Conservation (phyloP, 1,140 invertebrate genomes). For the Sitobion miscanthi region DNA sequence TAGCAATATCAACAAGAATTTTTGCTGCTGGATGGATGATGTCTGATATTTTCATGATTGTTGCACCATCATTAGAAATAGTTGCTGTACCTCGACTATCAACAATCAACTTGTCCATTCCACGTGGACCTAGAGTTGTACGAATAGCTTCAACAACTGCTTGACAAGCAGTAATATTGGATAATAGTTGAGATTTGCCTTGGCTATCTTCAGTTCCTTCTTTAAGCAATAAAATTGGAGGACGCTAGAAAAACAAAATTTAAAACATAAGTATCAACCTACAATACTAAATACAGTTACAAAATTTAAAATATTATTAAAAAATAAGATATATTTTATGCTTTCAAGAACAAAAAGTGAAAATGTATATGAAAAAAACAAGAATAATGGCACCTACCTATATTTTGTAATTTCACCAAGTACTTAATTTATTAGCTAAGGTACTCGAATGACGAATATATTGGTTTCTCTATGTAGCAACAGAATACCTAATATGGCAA, state of each 20-base stretch:
- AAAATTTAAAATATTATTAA: not conserved
- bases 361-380: too few species aligned
- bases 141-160: conserved; percentile 92
- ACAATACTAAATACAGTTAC: not conserved
- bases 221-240: conserved; percentile 96
- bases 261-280: not conserved
- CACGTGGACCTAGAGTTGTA: conserved; percentile 96
- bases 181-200: conserved; percentile 94
- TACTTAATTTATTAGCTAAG: too few species aligned
- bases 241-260: conserved; percentile 75
- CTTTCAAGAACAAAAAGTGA: too few species aligned
- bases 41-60: conserved; percentile 96
- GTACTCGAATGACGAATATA: not conserved
- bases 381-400: too few species aligned
- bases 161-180: conserved; percentile 99
- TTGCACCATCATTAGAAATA: conserved; percentile 99
- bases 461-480: not conserved
- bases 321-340: too few species aligned
- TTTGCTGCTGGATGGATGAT: conserved; percentile 98
- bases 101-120: conserved; percentile 99
- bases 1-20: conserved; percentile 97
- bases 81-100: conserved; percentile 86
- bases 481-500: not conserved
- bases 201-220: conserved; percentile 97
- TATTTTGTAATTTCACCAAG: too few species aligned